Conservation (phyloP, 2,888 invertebrate genomes). For the Ormia ochracea region DNA sequence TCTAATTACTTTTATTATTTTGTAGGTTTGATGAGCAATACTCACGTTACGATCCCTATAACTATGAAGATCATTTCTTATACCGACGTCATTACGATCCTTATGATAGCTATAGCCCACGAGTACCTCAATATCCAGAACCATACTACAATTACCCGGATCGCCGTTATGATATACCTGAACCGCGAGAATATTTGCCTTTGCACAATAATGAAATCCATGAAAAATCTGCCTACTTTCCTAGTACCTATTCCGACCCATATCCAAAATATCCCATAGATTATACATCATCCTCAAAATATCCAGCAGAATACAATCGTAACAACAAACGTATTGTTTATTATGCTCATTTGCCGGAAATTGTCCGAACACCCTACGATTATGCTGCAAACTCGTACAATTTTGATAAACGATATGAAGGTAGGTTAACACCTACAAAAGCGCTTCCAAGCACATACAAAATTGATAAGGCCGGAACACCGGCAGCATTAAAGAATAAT, state of each 20-base stretch:
- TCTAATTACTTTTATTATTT: background rate
- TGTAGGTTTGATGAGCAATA: slow-evolving; percentile 74
- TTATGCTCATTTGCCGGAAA: slow-evolving; percentile 84
- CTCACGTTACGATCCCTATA: slow-evolving; percentile 73
- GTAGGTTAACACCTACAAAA: slow-evolving; percentile 50
- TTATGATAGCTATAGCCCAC: slow-evolving; percentile 75
- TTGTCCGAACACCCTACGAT: slow-evolving; percentile 79
- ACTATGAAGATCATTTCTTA: slow-evolving; percentile 74
- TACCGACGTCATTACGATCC: slow-evolving; percentile 75
- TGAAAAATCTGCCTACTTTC: slow-evolving; percentile 68
- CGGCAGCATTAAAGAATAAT: slow-evolving; percentile 49
- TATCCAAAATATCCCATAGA: slow-evolving; percentile 65
- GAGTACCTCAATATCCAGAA: slow-evolving; percentile 73
- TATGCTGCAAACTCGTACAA: slow-evolving; percentile 70
- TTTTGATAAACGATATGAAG: slow-evolving; percentile 68
- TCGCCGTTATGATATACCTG: slow-evolving; percentile 74
- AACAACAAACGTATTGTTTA: slow-evolving; percentile 80
- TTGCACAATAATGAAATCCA: slow-evolving; percentile 72
- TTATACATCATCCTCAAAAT: slow-evolving; percentile 45
- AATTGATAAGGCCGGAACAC: slow-evolving; percentile 60
- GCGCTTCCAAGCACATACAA: slow-evolving; percentile 59
- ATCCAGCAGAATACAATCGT: slow-evolving; percentile 58
- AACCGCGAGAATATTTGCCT: slow-evolving; percentile 71
- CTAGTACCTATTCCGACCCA: slow-evolving; percentile 63
- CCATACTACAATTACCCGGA: slow-evolving; percentile 76